A percentile compares a stretch with the other conserved stretches of the same genome.
Conservation (phyloP, 2,113 vertebrate species). For the Takifugu bimaculatus region DNA sequence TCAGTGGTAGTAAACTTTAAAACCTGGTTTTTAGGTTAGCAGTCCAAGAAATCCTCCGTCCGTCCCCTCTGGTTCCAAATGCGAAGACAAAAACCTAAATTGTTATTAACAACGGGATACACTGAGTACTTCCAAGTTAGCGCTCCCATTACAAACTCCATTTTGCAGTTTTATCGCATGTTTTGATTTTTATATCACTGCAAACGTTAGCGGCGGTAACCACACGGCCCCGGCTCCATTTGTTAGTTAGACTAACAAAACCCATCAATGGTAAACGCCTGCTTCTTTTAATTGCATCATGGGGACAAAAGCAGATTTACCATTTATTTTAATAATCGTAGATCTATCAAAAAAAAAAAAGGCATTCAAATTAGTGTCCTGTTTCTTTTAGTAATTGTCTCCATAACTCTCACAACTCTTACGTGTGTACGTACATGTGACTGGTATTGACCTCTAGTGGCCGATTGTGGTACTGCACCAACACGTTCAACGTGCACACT, state of each 20-base stretch:
- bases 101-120: constrained; percentile 4
- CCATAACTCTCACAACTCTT: no score
- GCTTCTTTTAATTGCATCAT: no score
- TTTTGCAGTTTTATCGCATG: constrained; percentile 30
- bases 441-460: no score
- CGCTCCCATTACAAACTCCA: constrained; percentile 1
- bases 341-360: no score
- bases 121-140: background rate
- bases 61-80: background rate
- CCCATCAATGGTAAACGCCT: background rate
- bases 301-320: no score
- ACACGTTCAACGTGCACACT: no score
- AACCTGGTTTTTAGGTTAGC: background rate
- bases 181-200: constrained; percentile 54
- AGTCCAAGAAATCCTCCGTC: constrained; percentile 2
- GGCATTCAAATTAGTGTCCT: no score
- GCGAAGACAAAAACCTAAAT: no score
- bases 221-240: constrained; percentile 17
- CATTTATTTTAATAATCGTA: no score
- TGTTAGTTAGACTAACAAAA: constrained; percentile 20
- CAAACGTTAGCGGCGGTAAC: constrained; percentile 33
- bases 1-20: background rate
- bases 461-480: no score
- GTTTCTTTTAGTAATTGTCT: no score
- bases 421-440: no score